Conservation (phyloP, 2,888 invertebrate species). For the Pachymerium ferrugineum region DNA sequence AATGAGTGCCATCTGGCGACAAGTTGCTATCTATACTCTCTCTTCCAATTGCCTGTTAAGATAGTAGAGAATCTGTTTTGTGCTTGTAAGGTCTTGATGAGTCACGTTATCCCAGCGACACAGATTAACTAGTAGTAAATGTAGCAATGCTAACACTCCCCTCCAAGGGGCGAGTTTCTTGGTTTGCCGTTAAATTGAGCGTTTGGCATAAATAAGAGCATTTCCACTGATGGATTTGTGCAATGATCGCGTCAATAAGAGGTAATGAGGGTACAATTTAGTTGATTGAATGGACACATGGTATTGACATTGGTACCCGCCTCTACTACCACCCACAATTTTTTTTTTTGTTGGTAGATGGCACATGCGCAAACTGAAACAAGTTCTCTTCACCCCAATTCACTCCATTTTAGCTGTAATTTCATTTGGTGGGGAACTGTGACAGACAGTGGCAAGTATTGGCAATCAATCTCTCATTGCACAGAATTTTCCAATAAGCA, state of each 20-base stretch:
- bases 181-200: not conserved
- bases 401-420: not conserved
- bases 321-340: not conserved
- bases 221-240: not conserved
- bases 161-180: not conserved
- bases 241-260: not conserved
- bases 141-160: not conserved
- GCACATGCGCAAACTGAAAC: not conserved
- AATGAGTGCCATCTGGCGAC: constrained; percentile 6
- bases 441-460: not conserved
- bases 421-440: not conserved
- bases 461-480: constrained; percentile 11
- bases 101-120: not conserved
- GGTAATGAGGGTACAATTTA: constrained; percentile 7
- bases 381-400: not conserved
- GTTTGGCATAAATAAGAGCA: not conserved
- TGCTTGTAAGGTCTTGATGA: not conserved
- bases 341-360: too few species aligned
- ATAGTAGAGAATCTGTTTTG: not conserved
- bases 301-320: not conserved
- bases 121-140: not conserved
- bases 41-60: constrained; percentile 4
- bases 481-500: not conserved
- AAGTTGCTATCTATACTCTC: not conserved
- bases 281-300: constrained; percentile 10